Percentiles rank a stretch among this genome's conserved stretches.
Evolutionary conservation across 2,113 vertebrate genomes (phyloP).

Genomic region (Osmerus eperlanus): DNA sequence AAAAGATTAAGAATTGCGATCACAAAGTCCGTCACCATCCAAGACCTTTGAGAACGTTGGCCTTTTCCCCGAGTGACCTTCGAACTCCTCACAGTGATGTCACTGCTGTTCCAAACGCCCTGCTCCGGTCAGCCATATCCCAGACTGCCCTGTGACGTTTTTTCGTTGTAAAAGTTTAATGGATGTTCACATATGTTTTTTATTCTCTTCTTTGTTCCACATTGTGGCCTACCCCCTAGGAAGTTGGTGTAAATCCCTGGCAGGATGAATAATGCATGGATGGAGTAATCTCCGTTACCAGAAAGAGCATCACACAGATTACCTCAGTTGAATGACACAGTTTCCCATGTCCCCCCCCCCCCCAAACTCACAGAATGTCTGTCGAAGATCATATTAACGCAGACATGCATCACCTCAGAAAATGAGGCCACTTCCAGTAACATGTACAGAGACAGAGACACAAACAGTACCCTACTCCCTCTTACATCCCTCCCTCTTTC

Average conservation of each 20-base stretch:
- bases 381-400: not conserved
- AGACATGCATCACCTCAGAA: not conserved
- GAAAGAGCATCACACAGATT: slow-evolving; percentile 37
- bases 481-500: no score
- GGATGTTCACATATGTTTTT: slow-evolving; percentile 18
- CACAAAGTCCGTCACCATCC: no score
- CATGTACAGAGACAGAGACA: not conserved
- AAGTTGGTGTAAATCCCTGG: slow-evolving; percentile 40
- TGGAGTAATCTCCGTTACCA: slow-evolving; percentile 51
- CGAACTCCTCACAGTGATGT: no score
- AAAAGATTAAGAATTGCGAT: no score
- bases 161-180: not conserved
- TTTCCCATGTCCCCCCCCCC: not conserved
- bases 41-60: no score
- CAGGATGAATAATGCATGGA: slow-evolving; percentile 39
- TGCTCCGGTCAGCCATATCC: not conserved
- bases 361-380: not conserved
- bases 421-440: not conserved
- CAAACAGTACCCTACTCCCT: not conserved
- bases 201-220: slow-evolving; percentile 1
- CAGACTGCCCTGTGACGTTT: not conserved
- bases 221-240: slow-evolving; percentile 47
- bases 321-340: slow-evolving; percentile 15
- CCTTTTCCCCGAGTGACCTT: no score
- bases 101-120: no score